Evolutionary conservation across 1,140 invertebrate genomes (phyloP).

Genomic region (Danaus plexippus): DNA sequence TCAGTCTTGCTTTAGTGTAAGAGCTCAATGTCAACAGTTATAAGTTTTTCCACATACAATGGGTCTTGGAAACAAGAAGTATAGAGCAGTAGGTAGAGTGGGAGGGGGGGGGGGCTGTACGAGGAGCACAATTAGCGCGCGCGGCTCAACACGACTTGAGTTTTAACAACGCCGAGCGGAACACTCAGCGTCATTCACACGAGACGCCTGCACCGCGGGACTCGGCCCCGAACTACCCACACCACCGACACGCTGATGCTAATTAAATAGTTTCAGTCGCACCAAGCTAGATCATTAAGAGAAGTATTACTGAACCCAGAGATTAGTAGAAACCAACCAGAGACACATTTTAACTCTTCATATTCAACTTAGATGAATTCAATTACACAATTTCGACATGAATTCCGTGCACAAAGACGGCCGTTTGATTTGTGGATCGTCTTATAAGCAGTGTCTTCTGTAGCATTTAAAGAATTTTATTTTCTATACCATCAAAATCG

Average conservation of each 20-base stretch:
- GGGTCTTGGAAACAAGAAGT: conserved; percentile 54
- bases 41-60: conserved; percentile 52
- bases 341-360: too few species aligned
- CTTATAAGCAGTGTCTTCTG: too few species aligned
- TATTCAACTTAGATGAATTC: too few species aligned
- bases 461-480: too few species aligned
- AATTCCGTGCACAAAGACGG: too few species aligned
- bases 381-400: too few species aligned
- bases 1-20: conserved; percentile 11
- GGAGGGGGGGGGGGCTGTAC: conserved; percentile 29
- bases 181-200: conserved; percentile 61
- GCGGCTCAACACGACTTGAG: conserved; percentile 64
- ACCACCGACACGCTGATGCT: conserved; percentile 26
- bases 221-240: conserved; percentile 16
- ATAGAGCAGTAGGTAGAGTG: conserved; percentile 48
- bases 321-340: too few species aligned
- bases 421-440: too few species aligned
- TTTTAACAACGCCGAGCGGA: conserved; percentile 60
- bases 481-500: too few species aligned
- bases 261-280: conserved; percentile 15
- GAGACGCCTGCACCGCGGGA: conserved; percentile 38
- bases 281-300: too few species aligned
- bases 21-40: conserved; percentile 63
- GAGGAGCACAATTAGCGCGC: conserved; percentile 66
- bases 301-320: too few species aligned